Percentiles rank a stretch among this genome's conserved stretches.
phyloP scores from a whole-genome alignment of 2,797 vertebrate species.

The Myotis findleyi region DNA sequence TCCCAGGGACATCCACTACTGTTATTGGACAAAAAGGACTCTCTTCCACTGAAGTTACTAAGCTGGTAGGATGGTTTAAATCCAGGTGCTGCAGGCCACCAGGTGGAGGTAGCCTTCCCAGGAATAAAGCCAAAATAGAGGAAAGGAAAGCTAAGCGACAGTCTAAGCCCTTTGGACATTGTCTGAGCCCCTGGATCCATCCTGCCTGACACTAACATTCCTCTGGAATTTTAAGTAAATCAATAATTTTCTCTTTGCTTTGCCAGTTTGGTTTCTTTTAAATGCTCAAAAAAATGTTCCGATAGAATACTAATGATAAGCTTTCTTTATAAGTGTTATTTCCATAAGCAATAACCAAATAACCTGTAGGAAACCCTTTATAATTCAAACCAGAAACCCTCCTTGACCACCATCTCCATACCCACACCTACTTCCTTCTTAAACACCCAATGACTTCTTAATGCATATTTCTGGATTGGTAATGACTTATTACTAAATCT shows the following conservation, averaged over 20 bases:
- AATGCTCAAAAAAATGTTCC: background rate
- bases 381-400: background rate
- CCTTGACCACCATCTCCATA: background rate
- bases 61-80: background rate
- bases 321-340: conserved; percentile 42
- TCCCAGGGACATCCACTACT: background rate
- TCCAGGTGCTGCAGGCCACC: background rate
- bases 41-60: background rate
- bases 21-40: background rate
- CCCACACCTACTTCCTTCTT: background rate
- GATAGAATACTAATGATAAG: conserved; percentile 22
- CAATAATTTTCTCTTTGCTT: conserved; percentile 6
- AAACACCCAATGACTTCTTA: background rate
- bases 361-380: background rate
- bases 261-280: conserved; percentile 40
- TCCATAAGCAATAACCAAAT: conserved; percentile 22
- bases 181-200: background rate
- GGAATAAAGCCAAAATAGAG: conserved; percentile 49
- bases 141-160: conserved; percentile 15
- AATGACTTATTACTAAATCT: background rate
- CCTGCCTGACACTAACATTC: background rate
- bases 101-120: background rate
- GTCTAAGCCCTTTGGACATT: background rate
- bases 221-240: conserved; percentile 17
- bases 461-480: background rate